Base-by-base conservation (phyloP, 2,888 invertebrate species). In the Caenorhabditis zanzibari region DNA sequence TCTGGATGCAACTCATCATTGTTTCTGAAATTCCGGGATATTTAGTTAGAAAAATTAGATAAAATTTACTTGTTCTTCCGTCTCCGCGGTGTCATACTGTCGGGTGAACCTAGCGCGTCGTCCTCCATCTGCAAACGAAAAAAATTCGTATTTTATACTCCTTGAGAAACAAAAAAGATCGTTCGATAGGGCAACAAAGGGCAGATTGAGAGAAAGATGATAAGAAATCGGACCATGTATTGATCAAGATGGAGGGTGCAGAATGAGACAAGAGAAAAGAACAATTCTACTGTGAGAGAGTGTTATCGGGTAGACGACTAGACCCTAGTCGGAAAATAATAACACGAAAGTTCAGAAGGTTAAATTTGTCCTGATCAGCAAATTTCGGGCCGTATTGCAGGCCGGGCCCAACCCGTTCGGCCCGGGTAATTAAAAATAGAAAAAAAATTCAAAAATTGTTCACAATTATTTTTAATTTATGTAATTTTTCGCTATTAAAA, bases 211-310 rank as follows among this genome's bases (percentile, higher is more conserved):
- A 35, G 14, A 44, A 26, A n/a, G 49, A 10, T 71, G 71, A 71
- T 79, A 79, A 72, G 71, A 79, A 79, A 79, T 71, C 79, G 79
- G 79, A 71, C 79, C 79, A 79, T 79, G 47, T 79, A 63, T 52
- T 69, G 69, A 26, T n/a, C 4, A 28, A 28, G 32, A 32, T 58
- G 49, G 19, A 68, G 5, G 16, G n/a, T 32, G 7, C 12, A 22
- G 32, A 22, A 52, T 44, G 19, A 58, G 26, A 16, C n/a, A n/a
- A n/a, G n/a, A 71, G 28, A 56, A 54, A 14, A 56, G 19, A 10
- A 19, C 24, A 38, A 6, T 38, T 12, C 12, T 2, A 38, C 38
- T 38, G n/a, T 47, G n/a, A 26, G 26, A 12, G 14, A 54, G 2
- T 14, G 47, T 61, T 61, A 41, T 44, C 44, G 26, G 16, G 2